Evolutionary conservation across 1,140 invertebrate species (phyloP), one percentile per base, ranked within the genome.

Genomic region (Mesaphorura yosii): DNA sequence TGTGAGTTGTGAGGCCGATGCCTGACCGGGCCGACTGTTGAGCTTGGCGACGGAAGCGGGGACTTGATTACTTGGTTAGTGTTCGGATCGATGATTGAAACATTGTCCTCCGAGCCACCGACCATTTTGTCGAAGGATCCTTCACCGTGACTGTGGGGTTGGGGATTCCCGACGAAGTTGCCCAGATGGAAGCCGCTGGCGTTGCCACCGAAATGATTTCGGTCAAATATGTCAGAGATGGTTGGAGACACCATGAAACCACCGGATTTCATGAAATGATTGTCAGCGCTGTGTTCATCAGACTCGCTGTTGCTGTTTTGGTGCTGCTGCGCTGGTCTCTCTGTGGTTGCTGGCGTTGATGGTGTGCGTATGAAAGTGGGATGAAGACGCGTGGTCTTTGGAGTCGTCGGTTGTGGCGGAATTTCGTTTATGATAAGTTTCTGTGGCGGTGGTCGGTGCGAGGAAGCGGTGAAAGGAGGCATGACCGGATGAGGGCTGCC

Each of bases 51-150:
- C 19, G 53, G 53, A 49, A 53, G 53, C 0, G 58, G 58, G 1
- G 52, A 52, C 40, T 56, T 55, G n/a, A 60, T 56, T 0, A 60
- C 51, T 39, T 60, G 44, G 14, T 60, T 41, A 53, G 53, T 60
- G 15, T 47, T 38, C 4, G 58, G 58, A 46, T 60, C 58, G 40
- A 60, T 50, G 22, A 60, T 50, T 12, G 50, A 38, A 25, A 49
- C 51, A 7, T 26, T 42, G 38, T 60, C 58, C 28, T 60, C 58
- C 4, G 77, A 55, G 85, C 84, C 73, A 88, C 83, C 0, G 82
- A 83, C 53, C n/a, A 84, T 71, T 60, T 82, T 76, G 58, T 86
- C 85, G 17, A 69, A 61, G 6, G 29, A 34, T 48, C 47, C 44
- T 46, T 46, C n/a, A 46, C 12, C 14, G 12, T 20, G 19, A 42